Evolutionary conservation across 2,113 vertebrate species (phyloP).

Genomic region (Camelus bactrianus): DNA sequence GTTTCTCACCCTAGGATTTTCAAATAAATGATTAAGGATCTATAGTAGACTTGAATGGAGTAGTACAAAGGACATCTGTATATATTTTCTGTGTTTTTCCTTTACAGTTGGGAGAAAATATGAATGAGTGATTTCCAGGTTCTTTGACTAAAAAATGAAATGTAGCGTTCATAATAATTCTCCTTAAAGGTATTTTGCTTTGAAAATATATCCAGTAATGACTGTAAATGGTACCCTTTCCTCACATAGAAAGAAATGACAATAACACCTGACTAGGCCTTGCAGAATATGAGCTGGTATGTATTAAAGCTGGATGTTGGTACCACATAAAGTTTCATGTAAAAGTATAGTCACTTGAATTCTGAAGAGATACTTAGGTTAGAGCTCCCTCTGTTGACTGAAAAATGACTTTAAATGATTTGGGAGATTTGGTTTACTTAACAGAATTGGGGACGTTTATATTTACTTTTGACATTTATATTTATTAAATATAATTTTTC

Average conservation of each 20-base stretch:
- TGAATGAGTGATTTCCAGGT: conserved; percentile 41
- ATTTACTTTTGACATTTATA: not conserved
- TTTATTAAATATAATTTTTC: conserved; percentile 65
- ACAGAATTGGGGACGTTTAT: not conserved
- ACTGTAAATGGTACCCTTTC: conserved; percentile 28
- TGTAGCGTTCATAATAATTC: conserved; percentile 16
- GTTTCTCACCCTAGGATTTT: conserved; percentile 40
- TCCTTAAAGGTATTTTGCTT: conserved; percentile 34
- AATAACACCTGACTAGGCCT: conserved; percentile 33
- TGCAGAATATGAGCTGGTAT: conserved; percentile 55
- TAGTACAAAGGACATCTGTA: conserved; percentile 37
- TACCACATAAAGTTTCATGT: conserved; percentile 52
- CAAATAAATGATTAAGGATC: conserved; percentile 45
- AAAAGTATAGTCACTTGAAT: conserved; percentile 22
- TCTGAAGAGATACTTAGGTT: conserved; percentile 61
- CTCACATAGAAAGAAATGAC: conserved; percentile 48
- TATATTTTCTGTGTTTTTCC: conserved; percentile 31
- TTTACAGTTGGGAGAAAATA: conserved; percentile 46
- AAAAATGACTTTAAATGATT: conserved; percentile 58
- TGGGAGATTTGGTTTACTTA: conserved; percentile 49
- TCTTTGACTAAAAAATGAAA: conserved; percentile 54
- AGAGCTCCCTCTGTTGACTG: conserved; percentile 79
- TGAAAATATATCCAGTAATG: conserved; percentile 38
- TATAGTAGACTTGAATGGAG: conserved; percentile 43
- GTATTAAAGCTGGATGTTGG: conserved; percentile 40